Base-by-base conservation (phyloP, 1,140 invertebrate genomes). In the Bombus turneri region DNA sequence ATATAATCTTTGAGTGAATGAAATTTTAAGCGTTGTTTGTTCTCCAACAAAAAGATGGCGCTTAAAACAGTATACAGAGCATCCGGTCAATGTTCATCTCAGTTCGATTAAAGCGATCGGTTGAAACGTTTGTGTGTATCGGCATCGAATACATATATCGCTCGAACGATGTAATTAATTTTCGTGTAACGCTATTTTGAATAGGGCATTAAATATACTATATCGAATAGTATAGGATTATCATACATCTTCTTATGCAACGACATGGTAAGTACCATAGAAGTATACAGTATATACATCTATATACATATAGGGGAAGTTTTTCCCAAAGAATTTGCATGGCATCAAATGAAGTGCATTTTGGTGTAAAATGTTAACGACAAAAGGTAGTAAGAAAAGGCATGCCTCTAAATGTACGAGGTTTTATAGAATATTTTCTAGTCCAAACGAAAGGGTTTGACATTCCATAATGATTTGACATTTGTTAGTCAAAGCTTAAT, bases 221-320 rank as follows among this genome's bases (percentile, higher is more conserved):
- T 71, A 59, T 87, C 81, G 77, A 82, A 64, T 76, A 87, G 77
- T 86, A 86, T 80, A 79, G 85, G 83, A 91, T 91, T 91, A 91
- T 91, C 69, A 82, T 91, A 91, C 90, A 90, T 77, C 73, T 87
- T 78, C 68, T 87, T 85, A 69, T 59, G 37, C 43, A 74, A 86
- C 71, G 64, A 83, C 69, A 41, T 87, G 75, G 83, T 86, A 78
- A 78, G 66, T 91, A 86, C 69, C 74, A 72, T 88, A 84, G 77
- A 92, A 88, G 89, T 84, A 83, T 93, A 89, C 88, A 91, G 90
- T 93, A 93, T 93, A 89, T 92, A 92, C 74, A 91, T 79, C 31
- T 92, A 92, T 92, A 82, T 92, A 92, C 91, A 92, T 85, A 57
- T 57, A 81, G 81, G 39, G 74, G 69, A 80, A 81, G 69, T 88